A percentile compares a stretch with the other conserved stretches of the same genome.
Conservation (phyloP, 2,888 invertebrate genomes). For the Drosophila multiciliata region DNA sequence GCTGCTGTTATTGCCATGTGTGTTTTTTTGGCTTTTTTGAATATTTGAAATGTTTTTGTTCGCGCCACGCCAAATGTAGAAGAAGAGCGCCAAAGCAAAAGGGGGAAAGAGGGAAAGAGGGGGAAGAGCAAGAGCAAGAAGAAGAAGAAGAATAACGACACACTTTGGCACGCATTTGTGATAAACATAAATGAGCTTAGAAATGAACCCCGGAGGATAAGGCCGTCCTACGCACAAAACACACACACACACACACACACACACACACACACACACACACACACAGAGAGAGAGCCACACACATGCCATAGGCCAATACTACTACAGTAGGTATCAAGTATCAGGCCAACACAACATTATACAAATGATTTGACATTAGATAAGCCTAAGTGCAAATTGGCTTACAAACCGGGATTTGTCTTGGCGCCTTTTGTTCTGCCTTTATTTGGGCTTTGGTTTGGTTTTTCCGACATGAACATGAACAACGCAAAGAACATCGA, state of each 20-base stretch:
- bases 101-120: not conserved
- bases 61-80: constrained; percentile 55
- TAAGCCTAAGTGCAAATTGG: constrained; percentile 85
- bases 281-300: not conserved
- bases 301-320: constrained; percentile 52
- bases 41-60: constrained; percentile 82
- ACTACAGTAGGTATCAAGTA: constrained; percentile 78
- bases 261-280: constrained; percentile 9
- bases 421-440: constrained; percentile 32
- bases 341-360: constrained; percentile 83
- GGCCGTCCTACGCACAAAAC: constrained; percentile 44
- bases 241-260: constrained; percentile 17
- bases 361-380: constrained; percentile 85
- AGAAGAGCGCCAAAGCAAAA: constrained; percentile 1
- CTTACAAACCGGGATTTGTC: constrained; percentile 85
- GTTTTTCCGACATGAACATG: not conserved
- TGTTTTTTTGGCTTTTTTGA: constrained; percentile 52
- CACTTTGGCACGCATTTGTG: constrained; percentile 84
- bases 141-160: constrained; percentile 76
- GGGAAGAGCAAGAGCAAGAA: constrained; percentile 1
- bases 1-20: constrained; percentile 22
- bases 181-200: constrained; percentile 85
- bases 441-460: not conserved
- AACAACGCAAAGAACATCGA: constrained; percentile 5
- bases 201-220: constrained; percentile 84